Conservation (phyloP, 2,888 invertebrate genomes). For the Eupeodes latifasciatus region DNA sequence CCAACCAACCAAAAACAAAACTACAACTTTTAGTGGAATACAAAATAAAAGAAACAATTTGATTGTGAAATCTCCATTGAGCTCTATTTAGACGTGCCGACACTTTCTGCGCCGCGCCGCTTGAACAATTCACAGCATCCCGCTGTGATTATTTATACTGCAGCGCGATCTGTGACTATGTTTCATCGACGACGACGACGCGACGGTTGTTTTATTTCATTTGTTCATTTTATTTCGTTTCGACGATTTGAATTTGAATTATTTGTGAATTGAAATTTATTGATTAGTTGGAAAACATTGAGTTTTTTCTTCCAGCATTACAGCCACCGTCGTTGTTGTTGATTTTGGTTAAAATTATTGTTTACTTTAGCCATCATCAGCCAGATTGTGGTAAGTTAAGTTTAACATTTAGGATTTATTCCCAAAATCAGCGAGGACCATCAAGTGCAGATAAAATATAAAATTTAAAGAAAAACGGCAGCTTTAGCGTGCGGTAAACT, state of each 20-base stretch:
- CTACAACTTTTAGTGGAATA: conserved; percentile 21
- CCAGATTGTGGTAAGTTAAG: not conserved
- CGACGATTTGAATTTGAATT: conserved; percentile 65
- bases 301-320: conserved; percentile 20
- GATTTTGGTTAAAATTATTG: conserved; percentile 32
- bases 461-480: not conserved
- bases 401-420: conserved; percentile 53
- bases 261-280: conserved; percentile 71
- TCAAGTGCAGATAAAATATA: conserved; percentile 12
- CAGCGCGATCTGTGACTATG: not conserved
- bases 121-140: conserved; percentile 43
- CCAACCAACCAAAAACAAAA: not conserved
- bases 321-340: not conserved
- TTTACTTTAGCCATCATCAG: conserved; percentile 21
- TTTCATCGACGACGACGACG: not conserved
- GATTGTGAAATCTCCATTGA: conserved; percentile 69
- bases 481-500: not conserved
- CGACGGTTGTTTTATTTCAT: conserved; percentile 3
- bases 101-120: conserved; percentile 31
- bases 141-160: conserved; percentile 39
- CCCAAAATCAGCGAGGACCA: conserved; percentile 17
- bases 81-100: conserved; percentile 62
- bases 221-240: not conserved
- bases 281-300: conserved; percentile 64
- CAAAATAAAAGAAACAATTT: conserved; percentile 1